Conservation (phyloP, 53 echinoderm and acorn worm genomes). For the Echinometra lucunter region DNA sequence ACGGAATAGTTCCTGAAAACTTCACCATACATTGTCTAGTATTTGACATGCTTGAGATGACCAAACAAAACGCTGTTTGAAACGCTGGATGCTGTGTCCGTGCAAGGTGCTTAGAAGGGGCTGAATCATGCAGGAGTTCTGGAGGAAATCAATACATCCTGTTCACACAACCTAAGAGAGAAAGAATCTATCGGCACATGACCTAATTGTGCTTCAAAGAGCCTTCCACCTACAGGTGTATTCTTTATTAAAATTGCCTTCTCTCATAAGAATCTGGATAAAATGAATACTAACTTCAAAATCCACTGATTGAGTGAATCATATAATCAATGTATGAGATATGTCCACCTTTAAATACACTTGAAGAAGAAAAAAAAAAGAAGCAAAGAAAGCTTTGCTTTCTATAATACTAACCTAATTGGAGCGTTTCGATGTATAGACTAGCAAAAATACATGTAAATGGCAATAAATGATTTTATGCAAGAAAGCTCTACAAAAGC, state of each 20-base stretch:
- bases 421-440: too few species aligned
- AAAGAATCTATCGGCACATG: constrained; percentile 27
- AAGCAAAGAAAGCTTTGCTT: not conserved
- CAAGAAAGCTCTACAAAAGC: too few species aligned
- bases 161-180: constrained; percentile 39
- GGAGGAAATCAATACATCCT: constrained; percentile 66
- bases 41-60: not conserved
- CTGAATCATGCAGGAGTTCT: constrained; percentile 46
- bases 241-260: not conserved
- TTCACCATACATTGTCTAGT: not conserved
- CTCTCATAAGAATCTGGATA: not conserved
- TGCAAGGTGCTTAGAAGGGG: constrained; percentile 12
- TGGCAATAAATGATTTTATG: too few species aligned
- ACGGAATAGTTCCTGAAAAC: not conserved
- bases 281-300: not conserved
- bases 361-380: not conserved
- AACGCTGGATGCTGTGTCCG: not conserved
- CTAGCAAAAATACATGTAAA: too few species aligned
- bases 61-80: not conserved
- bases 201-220: constrained; percentile 26
- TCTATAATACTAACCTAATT: too few species aligned
- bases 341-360: not conserved
- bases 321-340: not conserved
- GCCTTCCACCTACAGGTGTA: not conserved
- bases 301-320: not conserved